These are phyloP conservation scores for Oreonectes daqikongensis DNA, from an alignment of 2,797 vertebrate genomes.

Conservation along the genomic window DNA sequence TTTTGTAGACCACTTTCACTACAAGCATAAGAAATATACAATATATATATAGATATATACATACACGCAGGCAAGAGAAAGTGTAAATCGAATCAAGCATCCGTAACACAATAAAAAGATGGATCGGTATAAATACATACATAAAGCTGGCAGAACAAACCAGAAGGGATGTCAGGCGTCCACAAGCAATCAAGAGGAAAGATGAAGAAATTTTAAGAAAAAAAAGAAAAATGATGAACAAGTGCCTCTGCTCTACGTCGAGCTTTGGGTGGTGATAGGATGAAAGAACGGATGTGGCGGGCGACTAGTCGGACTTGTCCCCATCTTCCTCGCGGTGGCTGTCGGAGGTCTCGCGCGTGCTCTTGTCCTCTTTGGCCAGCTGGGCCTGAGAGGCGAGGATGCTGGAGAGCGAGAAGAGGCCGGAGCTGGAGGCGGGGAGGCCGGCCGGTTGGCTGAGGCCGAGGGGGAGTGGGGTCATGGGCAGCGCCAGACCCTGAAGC, in stretches of 20 bases:
- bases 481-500: slow-evolving; percentile 95
- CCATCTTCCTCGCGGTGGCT: slow-evolving; percentile 93
- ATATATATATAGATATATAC: slow-evolving; percentile 58
- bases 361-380: slow-evolving; percentile 97
- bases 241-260: slow-evolving; percentile 42
- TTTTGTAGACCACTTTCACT: slow-evolving; percentile 38
- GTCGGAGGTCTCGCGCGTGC: slow-evolving; percentile 87
- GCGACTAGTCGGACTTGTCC: slow-evolving; percentile 90
- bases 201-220: slow-evolving; percentile 52
- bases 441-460: slow-evolving; percentile 88
- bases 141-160: slow-evolving; percentile 50
- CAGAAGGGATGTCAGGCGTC: slow-evolving; percentile 25
- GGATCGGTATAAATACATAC: slow-evolving; percentile 46
- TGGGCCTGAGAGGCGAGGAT: slow-evolving; percentile 95
- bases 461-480: slow-evolving; percentile 91
- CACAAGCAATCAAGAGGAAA: slow-evolving; percentile 48
- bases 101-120: slow-evolving; percentile 37
- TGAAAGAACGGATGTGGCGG: slow-evolving; percentile 42
- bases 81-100: slow-evolving; percentile 23
- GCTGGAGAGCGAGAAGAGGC: slow-evolving; percentile 91
- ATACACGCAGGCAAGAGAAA: slow-evolving; percentile 51
- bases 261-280: slow-evolving; percentile 25
- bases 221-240: slow-evolving; percentile 42
- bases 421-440: slow-evolving; percentile 88
- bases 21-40: slow-evolving; percentile 52